These are phyloP conservation scores for Tarsius wallacei DNA, from an alignment of 2,797 vertebrate species.

Conservation along the genomic window DNA sequence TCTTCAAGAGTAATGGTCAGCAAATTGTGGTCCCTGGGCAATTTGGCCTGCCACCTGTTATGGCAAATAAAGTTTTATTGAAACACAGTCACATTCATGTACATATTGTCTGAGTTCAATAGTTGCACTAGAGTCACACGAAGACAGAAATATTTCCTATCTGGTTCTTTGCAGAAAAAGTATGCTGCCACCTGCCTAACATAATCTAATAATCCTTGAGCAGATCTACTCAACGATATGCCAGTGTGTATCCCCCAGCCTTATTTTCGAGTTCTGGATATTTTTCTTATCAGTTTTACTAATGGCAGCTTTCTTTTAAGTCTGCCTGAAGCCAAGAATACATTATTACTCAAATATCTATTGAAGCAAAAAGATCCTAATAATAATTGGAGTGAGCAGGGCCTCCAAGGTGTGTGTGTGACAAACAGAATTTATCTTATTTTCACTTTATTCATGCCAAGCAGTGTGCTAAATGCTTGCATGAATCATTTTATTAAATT, in stretches of 20 bases:
- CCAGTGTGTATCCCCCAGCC: not conserved
- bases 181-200: not conserved
- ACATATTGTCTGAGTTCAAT: not conserved
- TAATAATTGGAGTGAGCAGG: not conserved
- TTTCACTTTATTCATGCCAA: not conserved
- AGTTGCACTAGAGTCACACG: not conserved
- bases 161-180: not conserved
- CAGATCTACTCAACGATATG: not conserved
- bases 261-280: not conserved
- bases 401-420: not conserved
- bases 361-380: not conserved
- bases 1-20: not conserved
- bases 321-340: conserved; percentile 5
- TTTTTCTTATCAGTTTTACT: not conserved
- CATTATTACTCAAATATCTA: not conserved
- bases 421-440: not conserved
- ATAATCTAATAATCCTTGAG: not conserved
- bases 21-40: not conserved
- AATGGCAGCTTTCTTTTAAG: not conserved
- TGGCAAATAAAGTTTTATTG: conserved; percentile 7
- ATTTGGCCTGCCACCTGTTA: not conserved
- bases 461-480: not conserved
- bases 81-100: not conserved
- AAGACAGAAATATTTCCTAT: not conserved
- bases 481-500: not conserved